phyloP scores from a whole-genome alignment of 2,113 vertebrate species.

The Xiphophorus hellerii region DNA sequence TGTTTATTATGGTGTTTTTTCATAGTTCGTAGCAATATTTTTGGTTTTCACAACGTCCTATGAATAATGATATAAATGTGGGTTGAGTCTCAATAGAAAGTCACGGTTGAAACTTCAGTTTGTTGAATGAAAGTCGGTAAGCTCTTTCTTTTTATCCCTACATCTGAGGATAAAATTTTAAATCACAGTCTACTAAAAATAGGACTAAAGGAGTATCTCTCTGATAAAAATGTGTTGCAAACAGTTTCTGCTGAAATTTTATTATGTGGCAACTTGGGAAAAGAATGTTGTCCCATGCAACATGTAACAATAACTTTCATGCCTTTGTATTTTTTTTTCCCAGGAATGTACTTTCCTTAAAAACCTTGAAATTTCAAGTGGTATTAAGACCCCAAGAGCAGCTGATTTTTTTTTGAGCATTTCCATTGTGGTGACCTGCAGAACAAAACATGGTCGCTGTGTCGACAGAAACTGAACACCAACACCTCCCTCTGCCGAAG shows the following conservation, averaged over 20 bases:
- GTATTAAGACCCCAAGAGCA: not conserved
- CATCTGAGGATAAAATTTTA: not conserved
- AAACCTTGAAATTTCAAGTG: not conserved
- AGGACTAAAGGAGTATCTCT: not conserved
- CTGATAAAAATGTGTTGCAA: not conserved
- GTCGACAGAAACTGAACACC: not conserved
- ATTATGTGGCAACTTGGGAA: not conserved
- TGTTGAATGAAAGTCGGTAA: not conserved
- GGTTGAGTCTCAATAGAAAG: not conserved
- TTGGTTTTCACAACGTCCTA: not conserved
- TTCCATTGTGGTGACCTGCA: not conserved
- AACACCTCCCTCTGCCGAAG: not conserved
- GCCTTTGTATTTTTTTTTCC: too few species aligned
- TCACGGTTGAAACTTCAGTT: not conserved
- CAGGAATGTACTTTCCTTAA: not conserved
- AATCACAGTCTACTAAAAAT: not conserved
- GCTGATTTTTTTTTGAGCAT: not conserved
- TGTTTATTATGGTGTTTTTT: not conserved
- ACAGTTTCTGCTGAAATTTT: not conserved
- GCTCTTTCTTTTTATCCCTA: not conserved
- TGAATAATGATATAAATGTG: not conserved
- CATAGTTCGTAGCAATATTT: not conserved
- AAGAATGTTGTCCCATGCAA: not conserved
- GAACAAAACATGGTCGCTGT: not conserved
- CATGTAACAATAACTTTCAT: not conserved